Evolutionary conservation across 2,113 vertebrate species (phyloP), one percentile per base, ranked within the genome.

Genomic region (Passer montanus): DNA sequence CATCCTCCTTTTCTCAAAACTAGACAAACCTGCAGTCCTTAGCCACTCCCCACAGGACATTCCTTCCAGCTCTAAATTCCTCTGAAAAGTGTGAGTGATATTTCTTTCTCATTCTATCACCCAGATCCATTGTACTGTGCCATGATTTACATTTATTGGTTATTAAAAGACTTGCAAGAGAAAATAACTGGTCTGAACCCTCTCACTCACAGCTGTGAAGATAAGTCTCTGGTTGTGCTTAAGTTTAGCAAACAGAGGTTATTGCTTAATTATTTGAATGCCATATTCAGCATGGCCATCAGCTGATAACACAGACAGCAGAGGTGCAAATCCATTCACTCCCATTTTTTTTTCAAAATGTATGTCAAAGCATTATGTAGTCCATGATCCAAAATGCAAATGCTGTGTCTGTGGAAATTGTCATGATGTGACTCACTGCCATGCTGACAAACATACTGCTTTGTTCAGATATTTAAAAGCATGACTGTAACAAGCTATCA

Each of bases 401-500:
- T 84, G 72, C 16, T 33, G 33, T 3, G 13, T 86, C 56, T 87
- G 21, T 70, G 73, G 56, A 90, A 95, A 92, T 50, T 80, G 75
- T 77, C 64, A 39, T 90, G 59, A 86, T 90, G 72, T 81, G 55
- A 81, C 52, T 90, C 89, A 84, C 59, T 84, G 73, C 60, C 64
- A 33, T 0, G 1, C 83, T 94, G 79, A 81, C 83, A 93, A 95
- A 92, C 52, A 66, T 9, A 26, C 9, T 81, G 52, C 73, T 97
- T 94, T 94, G 89, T 94, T 96, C 83, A 81, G 60, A 43, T 90
- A 68, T 96, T 95, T 92, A 86, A 89, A 95, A 63, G 43, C 27
- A 3, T 72, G 72, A 72, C 52, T 89, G 56, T 70, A 81, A 95
- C 76, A 92, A 93, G 52, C 47, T 87, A 90, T 94, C 84, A 78